Conservation (phyloP, 2,113 vertebrate species). For the Mesoclemmys tuberculata region DNA sequence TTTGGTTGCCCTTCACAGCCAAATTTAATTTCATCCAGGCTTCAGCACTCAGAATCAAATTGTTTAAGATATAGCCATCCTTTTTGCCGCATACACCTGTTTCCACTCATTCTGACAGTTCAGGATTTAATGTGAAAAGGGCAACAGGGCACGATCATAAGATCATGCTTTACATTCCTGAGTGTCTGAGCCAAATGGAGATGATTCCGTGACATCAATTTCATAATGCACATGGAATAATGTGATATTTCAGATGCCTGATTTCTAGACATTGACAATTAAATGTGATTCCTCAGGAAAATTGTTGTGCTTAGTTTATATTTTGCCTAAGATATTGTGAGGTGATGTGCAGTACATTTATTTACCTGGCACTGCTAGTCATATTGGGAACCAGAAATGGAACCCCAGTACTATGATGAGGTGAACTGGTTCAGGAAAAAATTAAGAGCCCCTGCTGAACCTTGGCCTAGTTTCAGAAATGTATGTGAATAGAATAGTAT, state of each 20-base stretch:
- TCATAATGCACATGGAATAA: constrained; percentile 20
- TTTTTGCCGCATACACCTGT: constrained; percentile 62
- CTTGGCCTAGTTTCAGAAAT: neutral
- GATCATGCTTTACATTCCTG: constrained; percentile 61
- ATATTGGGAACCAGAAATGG: neutral
- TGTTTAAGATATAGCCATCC: constrained; percentile 35
- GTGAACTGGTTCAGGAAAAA: neutral
- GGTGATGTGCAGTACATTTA: constrained; percentile 8
- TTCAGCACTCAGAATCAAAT: neutral
- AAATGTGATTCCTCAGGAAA: neutral
- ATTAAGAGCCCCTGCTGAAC: neutral
- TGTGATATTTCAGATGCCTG: neutral
- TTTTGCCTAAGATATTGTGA: neutral
- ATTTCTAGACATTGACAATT: constrained; percentile 20
- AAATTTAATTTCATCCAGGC: constrained; percentile 23
- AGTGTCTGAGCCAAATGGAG: neutral
- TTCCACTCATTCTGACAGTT: constrained; percentile 66
- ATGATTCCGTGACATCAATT: constrained; percentile 34
- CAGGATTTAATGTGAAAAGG: constrained; percentile 65
- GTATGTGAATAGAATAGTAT: neutral
- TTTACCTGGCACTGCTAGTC: neutral
- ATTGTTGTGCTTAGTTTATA: neutral
- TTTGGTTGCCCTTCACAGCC: neutral
- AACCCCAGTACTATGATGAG: neutral
- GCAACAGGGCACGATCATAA: constrained; percentile 51